phyloP scores from a whole-genome alignment of 1,140 invertebrate genomes.

The Drosophila aff. region DNA sequence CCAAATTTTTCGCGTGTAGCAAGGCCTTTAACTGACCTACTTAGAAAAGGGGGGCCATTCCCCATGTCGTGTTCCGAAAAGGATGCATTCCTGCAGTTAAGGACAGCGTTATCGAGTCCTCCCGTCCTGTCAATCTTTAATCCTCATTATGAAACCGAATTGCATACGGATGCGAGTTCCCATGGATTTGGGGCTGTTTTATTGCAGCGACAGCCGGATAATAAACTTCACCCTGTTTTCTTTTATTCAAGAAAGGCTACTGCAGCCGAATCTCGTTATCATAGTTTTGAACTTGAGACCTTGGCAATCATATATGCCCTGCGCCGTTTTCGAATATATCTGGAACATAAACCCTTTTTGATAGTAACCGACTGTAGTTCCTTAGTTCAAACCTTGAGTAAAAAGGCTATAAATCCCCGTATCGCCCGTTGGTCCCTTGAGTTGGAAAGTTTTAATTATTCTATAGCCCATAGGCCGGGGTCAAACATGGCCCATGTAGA shows the following conservation, averaged over 20 bases:
- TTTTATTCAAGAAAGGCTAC: not conserved
- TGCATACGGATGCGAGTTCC: not conserved
- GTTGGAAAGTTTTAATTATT: not conserved
- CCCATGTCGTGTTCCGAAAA: not conserved
- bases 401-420: not conserved
- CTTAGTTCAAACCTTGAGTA: slow-evolving; percentile 9
- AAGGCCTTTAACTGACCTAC: not conserved
- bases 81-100: not conserved
- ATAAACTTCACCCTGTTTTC: too few species aligned
- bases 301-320: not conserved
- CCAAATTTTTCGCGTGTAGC: too few species aligned
- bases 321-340: not conserved
- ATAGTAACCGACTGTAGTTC: slow-evolving; percentile 12
- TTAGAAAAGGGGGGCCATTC: too few species aligned
- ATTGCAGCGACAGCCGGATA: too few species aligned
- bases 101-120: not conserved
- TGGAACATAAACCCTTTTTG: slow-evolving; percentile 9
- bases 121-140: not conserved
- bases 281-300: not conserved
- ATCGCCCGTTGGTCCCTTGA: not conserved
- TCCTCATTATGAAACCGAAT: not conserved
- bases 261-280: not conserved
- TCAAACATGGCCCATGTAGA: not conserved
- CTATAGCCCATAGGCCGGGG: not conserved
- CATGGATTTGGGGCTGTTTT: not conserved